These are phyloP conservation scores for Tupiocoris notatus DNA, from an alignment of 2,888 invertebrate genomes.

Conservation along the genomic window DNA sequence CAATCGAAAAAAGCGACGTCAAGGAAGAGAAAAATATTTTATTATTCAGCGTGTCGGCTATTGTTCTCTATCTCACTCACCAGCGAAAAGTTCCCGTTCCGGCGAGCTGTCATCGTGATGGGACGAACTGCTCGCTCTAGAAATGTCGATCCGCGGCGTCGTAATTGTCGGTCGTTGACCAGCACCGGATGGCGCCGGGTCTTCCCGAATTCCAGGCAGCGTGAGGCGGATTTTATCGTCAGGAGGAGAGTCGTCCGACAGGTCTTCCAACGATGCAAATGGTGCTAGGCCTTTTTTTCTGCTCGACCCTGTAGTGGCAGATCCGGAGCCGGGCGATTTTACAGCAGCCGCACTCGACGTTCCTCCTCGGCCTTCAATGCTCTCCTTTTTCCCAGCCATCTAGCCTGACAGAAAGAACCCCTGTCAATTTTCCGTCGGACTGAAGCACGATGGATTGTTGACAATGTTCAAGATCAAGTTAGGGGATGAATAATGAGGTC, in stretches of 20 bases:
- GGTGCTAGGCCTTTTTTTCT: slow-evolving; percentile 78
- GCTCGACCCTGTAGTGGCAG: no score
- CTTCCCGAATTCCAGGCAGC: slow-evolving; percentile 53
- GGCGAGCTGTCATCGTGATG: slow-evolving; percentile 82
- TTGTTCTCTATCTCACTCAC: no score
- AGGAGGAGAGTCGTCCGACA: slow-evolving; percentile 67
- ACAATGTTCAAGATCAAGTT: no score
- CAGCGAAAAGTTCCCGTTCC: slow-evolving; percentile 75
- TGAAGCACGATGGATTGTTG: no score
- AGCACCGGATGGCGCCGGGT: slow-evolving; percentile 34
- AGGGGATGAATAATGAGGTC: no score
- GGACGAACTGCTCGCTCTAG: slow-evolving; percentile 82
- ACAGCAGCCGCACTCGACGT: no score
- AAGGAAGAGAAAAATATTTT: no score
- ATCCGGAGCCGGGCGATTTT: no score
- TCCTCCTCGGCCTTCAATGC: slow-evolving; percentile 33
- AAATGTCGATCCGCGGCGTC: slow-evolving; percentile 85
- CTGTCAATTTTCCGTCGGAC: no score
- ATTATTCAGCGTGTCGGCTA: no score
- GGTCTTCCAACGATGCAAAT: slow-evolving; percentile 90
- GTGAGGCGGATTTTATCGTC: slow-evolving; percentile 48
- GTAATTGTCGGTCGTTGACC: slow-evolving; percentile 56
- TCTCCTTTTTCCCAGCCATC: slow-evolving; percentile 41
- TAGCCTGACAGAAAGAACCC: slow-evolving; percentile 21
- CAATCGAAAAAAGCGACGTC: no score